These are phyloP conservation scores for Atherinosoma microstoma DNA, from an alignment of 2,797 vertebrate genomes.

Conservation along the genomic window DNA sequence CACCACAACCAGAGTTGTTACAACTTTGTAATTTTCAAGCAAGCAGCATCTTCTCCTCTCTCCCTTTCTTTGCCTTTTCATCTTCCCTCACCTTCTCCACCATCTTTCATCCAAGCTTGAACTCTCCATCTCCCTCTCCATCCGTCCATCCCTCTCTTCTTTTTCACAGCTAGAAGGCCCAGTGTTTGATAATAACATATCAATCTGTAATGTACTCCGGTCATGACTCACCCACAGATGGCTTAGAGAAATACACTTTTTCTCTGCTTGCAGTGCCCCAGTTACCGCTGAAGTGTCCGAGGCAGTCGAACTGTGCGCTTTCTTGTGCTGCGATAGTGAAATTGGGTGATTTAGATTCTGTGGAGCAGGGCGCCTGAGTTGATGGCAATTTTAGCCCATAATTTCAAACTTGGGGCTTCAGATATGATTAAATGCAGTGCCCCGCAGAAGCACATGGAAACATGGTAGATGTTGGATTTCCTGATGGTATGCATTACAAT, in stretches of 20 bases:
- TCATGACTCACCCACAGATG: slow-evolving; percentile 82
- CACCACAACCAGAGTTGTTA: slow-evolving; percentile 5
- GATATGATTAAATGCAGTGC: slow-evolving; percentile 43
- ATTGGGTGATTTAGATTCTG: slow-evolving; percentile 69
- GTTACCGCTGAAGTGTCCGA: slow-evolving; percentile 73
- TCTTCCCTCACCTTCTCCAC: slow-evolving; percentile 34
- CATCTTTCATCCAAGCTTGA: slow-evolving; percentile 47
- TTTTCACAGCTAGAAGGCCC: slow-evolving; percentile 62
- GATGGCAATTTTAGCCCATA: slow-evolving; percentile 53
- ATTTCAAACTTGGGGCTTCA: slow-evolving; percentile 50
- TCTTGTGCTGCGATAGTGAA: slow-evolving; percentile 63
- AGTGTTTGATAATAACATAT: slow-evolving; percentile 79
- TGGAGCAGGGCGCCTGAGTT: slow-evolving; percentile 32
- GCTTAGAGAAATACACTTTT: slow-evolving; percentile 59
- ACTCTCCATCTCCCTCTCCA: slow-evolving; percentile 46
- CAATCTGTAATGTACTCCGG: slow-evolving; percentile 72
- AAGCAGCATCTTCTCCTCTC: neutral
- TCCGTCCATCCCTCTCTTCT: slow-evolving; percentile 31
- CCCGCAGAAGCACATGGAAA: slow-evolving; percentile 29
- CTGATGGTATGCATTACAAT: slow-evolving; percentile 24
- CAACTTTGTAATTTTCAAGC: slow-evolving; percentile 7
- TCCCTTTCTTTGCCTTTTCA: slow-evolving; percentile 20
- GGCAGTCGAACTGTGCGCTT: slow-evolving; percentile 62
- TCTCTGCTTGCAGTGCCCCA: slow-evolving; percentile 67
- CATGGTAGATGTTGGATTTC: slow-evolving; percentile 10